Conservation (phyloP, 2,888 invertebrate species). For the Pinctada fucata region DNA sequence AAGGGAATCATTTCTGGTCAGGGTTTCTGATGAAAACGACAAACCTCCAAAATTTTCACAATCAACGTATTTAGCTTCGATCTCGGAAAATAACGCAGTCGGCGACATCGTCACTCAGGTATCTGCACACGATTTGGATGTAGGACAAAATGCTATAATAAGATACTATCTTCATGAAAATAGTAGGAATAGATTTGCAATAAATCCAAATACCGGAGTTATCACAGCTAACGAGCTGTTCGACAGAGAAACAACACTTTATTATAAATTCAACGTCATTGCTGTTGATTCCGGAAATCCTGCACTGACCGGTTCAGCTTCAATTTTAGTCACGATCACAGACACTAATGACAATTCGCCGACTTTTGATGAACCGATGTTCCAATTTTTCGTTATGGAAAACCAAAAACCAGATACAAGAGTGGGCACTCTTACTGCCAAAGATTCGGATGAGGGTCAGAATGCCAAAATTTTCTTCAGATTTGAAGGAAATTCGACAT, state of each 20-base stretch:
- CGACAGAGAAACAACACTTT: slow-evolving; percentile 58
- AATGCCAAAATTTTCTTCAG: slow-evolving; percentile 55
- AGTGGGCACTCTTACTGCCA: slow-evolving; percentile 57
- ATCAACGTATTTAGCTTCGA: slow-evolving; percentile 74
- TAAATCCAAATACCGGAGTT: slow-evolving; percentile 62
- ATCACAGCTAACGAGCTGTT: slow-evolving; percentile 58
- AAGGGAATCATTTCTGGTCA: slow-evolving; percentile 49
- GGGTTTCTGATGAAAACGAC: slow-evolving; percentile 91
- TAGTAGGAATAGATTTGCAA: slow-evolving; percentile 47
- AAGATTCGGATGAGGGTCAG: slow-evolving; percentile 55
- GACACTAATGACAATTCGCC: slow-evolving; percentile 68
- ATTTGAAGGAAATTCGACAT: slow-evolving; percentile 28
- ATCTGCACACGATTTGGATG: slow-evolving; percentile 58
- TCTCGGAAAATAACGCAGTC: slow-evolving; percentile 59
- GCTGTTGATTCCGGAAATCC: slow-evolving; percentile 63
- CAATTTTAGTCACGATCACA: slow-evolving; percentile 57
- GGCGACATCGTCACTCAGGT: slow-evolving; percentile 58
- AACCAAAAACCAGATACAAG: slow-evolving; percentile 48
- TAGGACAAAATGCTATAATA: slow-evolving; percentile 56
- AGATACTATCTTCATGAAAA: slow-evolving; percentile 50
- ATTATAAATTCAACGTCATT: slow-evolving; percentile 58
- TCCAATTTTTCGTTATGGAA: slow-evolving; percentile 57
- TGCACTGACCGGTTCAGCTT: slow-evolving; percentile 54
- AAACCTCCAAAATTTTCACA: slow-evolving; percentile 88
- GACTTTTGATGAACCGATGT: slow-evolving; percentile 52